These are phyloP conservation scores for Rhabdornis inornatus DNA, from an alignment of 2,113 vertebrate species.

Conservation along the genomic window DNA sequence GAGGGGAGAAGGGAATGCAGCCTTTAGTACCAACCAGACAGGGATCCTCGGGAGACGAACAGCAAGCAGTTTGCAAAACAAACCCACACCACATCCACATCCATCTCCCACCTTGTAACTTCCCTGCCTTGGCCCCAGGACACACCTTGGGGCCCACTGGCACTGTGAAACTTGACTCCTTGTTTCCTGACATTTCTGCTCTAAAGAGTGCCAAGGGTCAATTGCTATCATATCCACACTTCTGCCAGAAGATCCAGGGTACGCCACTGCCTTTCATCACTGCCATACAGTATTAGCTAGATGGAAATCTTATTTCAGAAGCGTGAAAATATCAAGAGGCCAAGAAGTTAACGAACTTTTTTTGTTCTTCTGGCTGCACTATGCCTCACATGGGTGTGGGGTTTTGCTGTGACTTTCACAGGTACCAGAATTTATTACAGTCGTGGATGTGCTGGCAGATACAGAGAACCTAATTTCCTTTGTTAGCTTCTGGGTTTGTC, in stretches of 20 bases:
- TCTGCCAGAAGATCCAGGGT: not conserved
- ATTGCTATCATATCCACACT: not conserved
- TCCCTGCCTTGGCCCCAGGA: not conserved
- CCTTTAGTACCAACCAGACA: not conserved
- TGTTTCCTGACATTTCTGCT: not conserved
- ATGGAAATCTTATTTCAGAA: slow-evolving; percentile 13
- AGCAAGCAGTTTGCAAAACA: not conserved
- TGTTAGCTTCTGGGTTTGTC: slow-evolving; percentile 15
- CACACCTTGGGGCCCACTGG: not conserved
- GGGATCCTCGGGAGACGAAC: not conserved
- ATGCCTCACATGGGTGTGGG: not conserved
- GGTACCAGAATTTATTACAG: not conserved
- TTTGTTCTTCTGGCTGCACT: not conserved
- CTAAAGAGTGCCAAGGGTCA: not conserved
- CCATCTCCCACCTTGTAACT: not conserved
- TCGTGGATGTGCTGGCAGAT: not conserved
- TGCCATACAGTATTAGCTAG: not conserved
- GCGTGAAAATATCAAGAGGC: slow-evolving; percentile 4
- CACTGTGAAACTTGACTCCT: not conserved
- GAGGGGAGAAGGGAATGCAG: not conserved
- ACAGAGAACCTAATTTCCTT: not conserved
- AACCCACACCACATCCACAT: not conserved
- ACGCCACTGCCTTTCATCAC: not conserved
- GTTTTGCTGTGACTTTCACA: not conserved
- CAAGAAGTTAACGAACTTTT: slow-evolving; percentile 2